A percentile compares a stretch with the other conserved stretches of the same genome.
Evolutionary conservation across 2,797 vertebrate genomes (phyloP).

Genomic region (Mustela erminea): DNA sequence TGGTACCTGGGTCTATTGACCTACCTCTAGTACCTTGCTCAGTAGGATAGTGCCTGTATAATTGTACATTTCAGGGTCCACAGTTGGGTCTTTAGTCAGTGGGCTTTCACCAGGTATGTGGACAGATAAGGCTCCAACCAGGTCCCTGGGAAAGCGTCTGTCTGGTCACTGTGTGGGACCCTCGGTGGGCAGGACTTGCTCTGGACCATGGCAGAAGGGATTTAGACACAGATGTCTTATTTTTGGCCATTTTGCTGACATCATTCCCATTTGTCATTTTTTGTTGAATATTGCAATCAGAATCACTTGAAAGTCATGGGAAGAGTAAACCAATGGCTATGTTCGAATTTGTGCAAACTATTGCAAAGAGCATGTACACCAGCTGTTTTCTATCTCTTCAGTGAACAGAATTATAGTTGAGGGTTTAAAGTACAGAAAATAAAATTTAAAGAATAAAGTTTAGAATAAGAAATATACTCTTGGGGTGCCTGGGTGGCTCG

Average conservation of each 20-base stretch:
- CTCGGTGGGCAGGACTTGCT: not conserved
- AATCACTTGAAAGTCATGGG: slow-evolving; percentile 6
- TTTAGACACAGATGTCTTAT: not conserved
- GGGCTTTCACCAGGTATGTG: not conserved
- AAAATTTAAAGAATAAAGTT: slow-evolving; percentile 46
- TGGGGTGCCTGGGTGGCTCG: too few relatives aligned
- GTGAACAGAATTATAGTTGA: slow-evolving; percentile 29
- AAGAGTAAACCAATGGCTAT: slow-evolving; percentile 47
- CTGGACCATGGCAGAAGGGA: not conserved
- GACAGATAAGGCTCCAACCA: not conserved
- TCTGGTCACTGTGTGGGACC: not conserved
- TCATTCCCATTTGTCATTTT: not conserved
- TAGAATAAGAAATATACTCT: slow-evolving; percentile 38
- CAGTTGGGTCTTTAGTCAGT: not conserved
- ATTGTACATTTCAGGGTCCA: not conserved
- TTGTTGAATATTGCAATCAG: not conserved
- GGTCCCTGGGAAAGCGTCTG: not conserved
- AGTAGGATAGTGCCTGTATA: not conserved
- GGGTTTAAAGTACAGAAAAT: slow-evolving; percentile 36
- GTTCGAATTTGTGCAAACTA: slow-evolving; percentile 56
- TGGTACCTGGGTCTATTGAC: not conserved
- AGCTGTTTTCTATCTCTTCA: slow-evolving; percentile 24
- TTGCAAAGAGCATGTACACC: not conserved
- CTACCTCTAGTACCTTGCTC: not conserved
- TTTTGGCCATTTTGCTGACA: not conserved